Percentiles rank a stretch among this genome's conserved stretches.
These are phyloP conservation scores for Stegana nigrithorax DNA, from an alignment of 2,888 invertebrate genomes.

Conservation along the genomic window DNA sequence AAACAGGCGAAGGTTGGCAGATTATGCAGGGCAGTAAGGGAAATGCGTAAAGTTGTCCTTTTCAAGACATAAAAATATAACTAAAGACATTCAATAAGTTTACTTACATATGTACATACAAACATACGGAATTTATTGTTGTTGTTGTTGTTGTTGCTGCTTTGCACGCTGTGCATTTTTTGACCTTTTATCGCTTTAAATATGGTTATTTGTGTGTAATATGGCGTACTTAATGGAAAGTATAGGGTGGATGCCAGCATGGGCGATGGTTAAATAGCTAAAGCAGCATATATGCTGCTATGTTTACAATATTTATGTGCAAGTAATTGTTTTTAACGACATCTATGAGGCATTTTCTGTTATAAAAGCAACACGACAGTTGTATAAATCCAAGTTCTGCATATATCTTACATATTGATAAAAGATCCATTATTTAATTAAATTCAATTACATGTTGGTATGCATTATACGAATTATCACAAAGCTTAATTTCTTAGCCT, in stretches of 20 bases:
- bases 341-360: constrained; percentile 41
- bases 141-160: constrained; percentile 11
- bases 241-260: not conserved
- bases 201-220: constrained; percentile 52
- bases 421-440: too few relatives aligned
- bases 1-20: constrained; percentile 47
- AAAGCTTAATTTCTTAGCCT: too few relatives aligned
- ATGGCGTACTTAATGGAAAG: too few relatives aligned
- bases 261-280: not conserved
- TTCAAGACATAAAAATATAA: constrained; percentile 44
- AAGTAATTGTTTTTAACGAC: constrained; percentile 63
- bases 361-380: too few relatives aligned
- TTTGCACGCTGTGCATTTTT: constrained; percentile 37
- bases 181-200: constrained; percentile 62
- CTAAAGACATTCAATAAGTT: constrained; percentile 66
- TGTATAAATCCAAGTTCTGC: too few relatives aligned
- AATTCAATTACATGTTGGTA: too few relatives aligned
- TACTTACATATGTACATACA: constrained; percentile 25
- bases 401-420: too few relatives aligned
- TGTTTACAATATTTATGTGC: constrained; percentile 48
- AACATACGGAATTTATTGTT: not conserved
- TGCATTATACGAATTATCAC: too few relatives aligned
- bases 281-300: constrained; percentile 20
- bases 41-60: too few relatives aligned
- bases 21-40: not conserved